These are phyloP conservation scores for Cryptocheilus praepositus DNA, from an alignment of 2,888 invertebrate genomes.

Conservation along the genomic window DNA sequence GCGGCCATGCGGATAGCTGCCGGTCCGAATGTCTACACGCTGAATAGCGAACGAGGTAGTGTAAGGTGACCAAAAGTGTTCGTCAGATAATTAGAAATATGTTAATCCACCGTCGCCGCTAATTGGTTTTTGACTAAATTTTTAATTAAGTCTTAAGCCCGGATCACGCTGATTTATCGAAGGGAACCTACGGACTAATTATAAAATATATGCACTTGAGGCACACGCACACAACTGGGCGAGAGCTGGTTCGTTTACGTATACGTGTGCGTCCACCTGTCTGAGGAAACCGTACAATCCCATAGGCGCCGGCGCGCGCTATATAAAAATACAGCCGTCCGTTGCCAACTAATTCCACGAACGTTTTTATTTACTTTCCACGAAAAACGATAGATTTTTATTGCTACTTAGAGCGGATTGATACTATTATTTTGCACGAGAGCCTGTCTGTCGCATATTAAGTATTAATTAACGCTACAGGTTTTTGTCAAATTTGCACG, in stretches of 20 bases:
- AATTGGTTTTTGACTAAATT: constrained; percentile 71
- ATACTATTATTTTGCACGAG: no score
- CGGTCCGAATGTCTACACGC: no score
- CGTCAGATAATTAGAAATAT: constrained; percentile 71
- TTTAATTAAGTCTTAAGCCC: constrained; percentile 67
- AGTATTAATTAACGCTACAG: no score
- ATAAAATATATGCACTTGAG: constrained; percentile 61
- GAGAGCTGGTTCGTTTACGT: constrained; percentile 24
- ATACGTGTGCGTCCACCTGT: constrained; percentile 50
- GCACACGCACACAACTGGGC: constrained; percentile 21
- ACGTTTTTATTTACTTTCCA: no score
- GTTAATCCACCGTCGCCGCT: constrained; percentile 68
- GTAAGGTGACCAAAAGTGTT: constrained; percentile 53
- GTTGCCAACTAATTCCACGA: no score
- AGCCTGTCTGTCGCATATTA: no score
- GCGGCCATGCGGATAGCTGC: no score
- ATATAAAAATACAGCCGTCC: no score
- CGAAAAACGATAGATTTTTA: no score
- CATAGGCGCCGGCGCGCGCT: constrained; percentile 31
- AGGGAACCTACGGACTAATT: constrained; percentile 58
- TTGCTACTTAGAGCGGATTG: no score
- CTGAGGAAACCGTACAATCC: constrained; percentile 37
- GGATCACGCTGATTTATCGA: constrained; percentile 67
- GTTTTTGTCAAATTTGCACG: no score
- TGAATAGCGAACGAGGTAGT: constrained; percentile 2